Base-by-base conservation (phyloP, 2,888 invertebrate species). In the Tillus elongatus region DNA sequence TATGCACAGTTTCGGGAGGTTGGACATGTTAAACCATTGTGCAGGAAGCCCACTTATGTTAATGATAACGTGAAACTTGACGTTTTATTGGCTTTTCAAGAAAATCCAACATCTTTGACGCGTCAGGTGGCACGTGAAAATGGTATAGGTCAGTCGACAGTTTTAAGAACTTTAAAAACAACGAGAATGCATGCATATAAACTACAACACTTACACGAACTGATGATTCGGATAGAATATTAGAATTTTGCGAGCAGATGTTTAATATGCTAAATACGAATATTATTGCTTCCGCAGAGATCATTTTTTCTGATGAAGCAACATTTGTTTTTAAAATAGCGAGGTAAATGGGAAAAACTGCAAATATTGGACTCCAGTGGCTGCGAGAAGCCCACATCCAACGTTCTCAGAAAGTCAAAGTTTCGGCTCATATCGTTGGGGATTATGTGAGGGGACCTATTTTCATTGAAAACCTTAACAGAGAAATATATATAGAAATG, bases 11-110 rank as follows among this genome's bases (percentile, higher is more conserved):
- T 19, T 19, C 24, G 24, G 6, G 24, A 19, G n/a, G 6, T 8
- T n/a, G 24, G 24, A 19, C 24, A 19, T n/a, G 24, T 19, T 19
- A 19, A 19, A 19, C 24, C 24, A 19, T 19, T 19, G n/a, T 19
- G 24, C n/a, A 19, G 24, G 24, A 19, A 19, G 24, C 24, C n/a
- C n/a, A n/a, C 6, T n/a, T 19, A 8, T 19, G n/a, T 19, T 19
- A n/a, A 19, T n/a, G 24, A 19, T 8, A 19, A 19, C n/a, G 24
- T 19, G 24, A 19, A 19, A 19, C 24, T 19, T n/a, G 6, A 19
- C n/a, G n/a, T 19, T 19, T 19, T 19, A 19, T 19, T 19, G 24
- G 24, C 6, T 19, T 19, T 19, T 19, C 24, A 19, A 19, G 6
- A 19, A 19, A 19, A 19, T 19, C n/a, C 24, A 19, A 19, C 24